Base-by-base conservation (phyloP, 2,113 vertebrate species). In the Microtus oregoni region DNA sequence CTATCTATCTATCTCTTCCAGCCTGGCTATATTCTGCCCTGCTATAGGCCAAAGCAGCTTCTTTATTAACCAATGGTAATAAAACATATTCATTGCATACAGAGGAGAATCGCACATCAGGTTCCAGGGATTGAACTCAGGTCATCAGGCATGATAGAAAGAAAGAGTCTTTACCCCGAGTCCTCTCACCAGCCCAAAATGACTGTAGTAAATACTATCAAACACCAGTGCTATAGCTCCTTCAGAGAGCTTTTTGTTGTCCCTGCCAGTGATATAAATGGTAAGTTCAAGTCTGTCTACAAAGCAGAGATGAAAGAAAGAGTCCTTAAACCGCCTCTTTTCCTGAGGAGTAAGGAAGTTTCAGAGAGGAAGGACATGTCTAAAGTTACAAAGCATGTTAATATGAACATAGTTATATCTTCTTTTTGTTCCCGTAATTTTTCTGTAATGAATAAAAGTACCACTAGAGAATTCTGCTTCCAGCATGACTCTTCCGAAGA, bases 401-500 rank as follows among this genome's bases (percentile, higher is more conserved):
- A 55, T 75, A 81, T 26, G n/a, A 86, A 81, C 17, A 41, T 1
- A 3, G 73, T 0, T 67, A 24, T 47, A 7, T 78, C 35, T 63
- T 73, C 55, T 97, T 67, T 63, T 15, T 86, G 58, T 67, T 89
- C 78, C 70, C 87, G 28, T 78, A 94, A 94, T 89, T 75, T 30
- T 92, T 68, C 11, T 22, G 32, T 44, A 88, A 86, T 32, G 30
- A 88, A 88, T 89, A 81, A 92, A 95, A 94, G 89, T 44, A 50
- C 38, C 65, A 70, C 26, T 38, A 79, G 35, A 20, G 28, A 86
- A 89, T 82, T 92, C 89, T 92, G 91, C 77, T 94, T 89, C 91
- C 67, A 81, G 30, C 65, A 78, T 70, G 20, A 77, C 76, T 35
- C 35, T 91, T 58, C 52, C 35, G 86, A 7, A 67, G n/a, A 22